These are phyloP conservation scores for Ceramica pisi DNA, from an alignment of 2,888 invertebrate genomes.

Conservation along the genomic window DNA sequence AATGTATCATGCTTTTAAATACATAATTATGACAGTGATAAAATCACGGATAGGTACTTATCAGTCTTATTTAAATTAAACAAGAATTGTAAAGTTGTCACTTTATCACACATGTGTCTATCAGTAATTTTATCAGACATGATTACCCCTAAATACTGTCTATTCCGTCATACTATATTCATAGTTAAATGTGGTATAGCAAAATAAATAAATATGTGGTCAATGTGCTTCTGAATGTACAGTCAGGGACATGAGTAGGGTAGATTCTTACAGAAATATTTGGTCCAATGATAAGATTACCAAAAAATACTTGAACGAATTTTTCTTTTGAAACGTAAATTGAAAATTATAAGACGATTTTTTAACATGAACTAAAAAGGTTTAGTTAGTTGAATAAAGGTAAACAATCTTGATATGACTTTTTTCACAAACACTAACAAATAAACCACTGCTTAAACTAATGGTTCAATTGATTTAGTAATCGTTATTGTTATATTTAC, in stretches of 20 bases:
- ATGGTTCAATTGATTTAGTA: too few species aligned
- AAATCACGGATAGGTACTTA: slow-evolving; percentile 20
- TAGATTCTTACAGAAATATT: neutral
- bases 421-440: too few species aligned
- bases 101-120: neutral
- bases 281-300: too few species aligned
- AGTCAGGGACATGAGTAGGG: neutral
- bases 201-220: neutral
- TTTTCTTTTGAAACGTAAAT: too few species aligned
- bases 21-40: slow-evolving; percentile 1
- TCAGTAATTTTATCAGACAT: slow-evolving; percentile 23
- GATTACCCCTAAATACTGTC: neutral
- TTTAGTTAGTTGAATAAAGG: too few species aligned
- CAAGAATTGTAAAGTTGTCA: neutral
- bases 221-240: neutral
- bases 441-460: too few species aligned
- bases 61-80: neutral
- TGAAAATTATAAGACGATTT: too few species aligned
- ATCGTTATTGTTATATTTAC: too few species aligned
- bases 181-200: neutral
- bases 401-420: too few species aligned
- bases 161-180: neutral
- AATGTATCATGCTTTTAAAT: neutral
- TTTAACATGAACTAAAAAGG: too few species aligned
- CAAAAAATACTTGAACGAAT: too few species aligned